Base-by-base conservation (phyloP, 2,797 vertebrate species). In the Pangasius mekongensis region DNA sequence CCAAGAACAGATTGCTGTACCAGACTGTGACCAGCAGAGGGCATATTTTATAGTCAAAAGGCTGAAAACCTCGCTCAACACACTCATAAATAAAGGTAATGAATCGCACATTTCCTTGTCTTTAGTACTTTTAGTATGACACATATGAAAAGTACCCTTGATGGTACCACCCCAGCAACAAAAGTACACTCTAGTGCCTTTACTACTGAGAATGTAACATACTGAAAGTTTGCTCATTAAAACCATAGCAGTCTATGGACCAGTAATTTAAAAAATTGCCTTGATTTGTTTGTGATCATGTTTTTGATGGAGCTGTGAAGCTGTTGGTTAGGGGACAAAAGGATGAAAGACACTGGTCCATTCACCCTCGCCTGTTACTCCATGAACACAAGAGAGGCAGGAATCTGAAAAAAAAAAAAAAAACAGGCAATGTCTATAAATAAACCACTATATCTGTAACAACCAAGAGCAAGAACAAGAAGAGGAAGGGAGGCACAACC, bases 1-100 rank as follows among this genome's bases (percentile, higher is more conserved):
- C 43, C 43, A 43, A 43, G 43, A 43, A 43, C 43, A 47, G 10
- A 82, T 2, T 43, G 58, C 58, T 82, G 27, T 87, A 20, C 10
- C 27, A 52, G 10, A 64, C 20, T 85, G 73, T 74, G 16, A 0
- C 54, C 90, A 89, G 39, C 62, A 86, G 90, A 66, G 86, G 22
- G 86, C 33, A 11, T 0, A 0, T 22, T 60, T 33, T 18, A 83
- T 2, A 71, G 36, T 58, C 22, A 47, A 60, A 33, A 2, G 13
- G 33, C 43, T n/a, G 22, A 56, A 80, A 56, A 18, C 49, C 43
- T 30, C 49, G 39, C 2, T 33, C 66, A 69, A 69, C 9, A 3
- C n/a, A 8, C 7, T 47, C 2, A 81, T 8, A 58, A 56, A 58
- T 58, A 81, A 60, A 39, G 18, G 14, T 3, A 56, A 3, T 0